Base-by-base conservation (phyloP, 2,888 invertebrate species). In the Anarsia innoxiella region DNA sequence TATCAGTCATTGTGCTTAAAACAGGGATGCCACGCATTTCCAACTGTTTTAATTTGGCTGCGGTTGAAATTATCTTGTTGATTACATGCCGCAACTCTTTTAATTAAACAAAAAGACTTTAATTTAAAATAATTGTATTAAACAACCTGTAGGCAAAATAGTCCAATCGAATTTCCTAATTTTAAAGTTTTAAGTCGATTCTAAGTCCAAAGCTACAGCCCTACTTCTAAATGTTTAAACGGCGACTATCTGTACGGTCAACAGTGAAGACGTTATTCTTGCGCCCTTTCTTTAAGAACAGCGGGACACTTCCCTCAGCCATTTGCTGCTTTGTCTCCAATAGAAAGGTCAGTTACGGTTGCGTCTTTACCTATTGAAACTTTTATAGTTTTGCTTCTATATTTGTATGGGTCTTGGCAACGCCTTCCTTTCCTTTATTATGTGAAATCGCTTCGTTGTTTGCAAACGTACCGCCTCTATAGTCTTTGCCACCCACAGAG, bases 381-480 rank as follows among this genome's bases (percentile, higher is more conserved):
- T 57, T 56, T 59, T 49, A 55, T 57, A 51, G 56, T 61, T 62
- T 53, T 57, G 63, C 56, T 56, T 51, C 66, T 66, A 66, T 66
- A 65, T 67, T 72, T 70, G 58, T 63, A 53, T 57, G 53, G 49
- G 39, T 46, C 59, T 55, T 46, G 59, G 65, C 55, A 53, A 53
- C 70, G 67, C 71, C 70, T 66, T 49, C 63, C 56, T 70, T 66
- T 65, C 57, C 59, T 66, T 70, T 56, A 64, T 66, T 59, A 56
- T 56, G 40, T 47, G 36, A 59, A 67, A 61, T 58, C 53, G 55
- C 51, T 52, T 51, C 51, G 50, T 46, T 78, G 79, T 82, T 80
- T 79, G 78, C 72, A 75, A 76, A 76, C 77, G 60, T 59, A 61
- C 75, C 77, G 78, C 76, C 77, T 74, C 57, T 66, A 41, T 49